A percentile compares a stretch with the other conserved stretches of the same genome.
Conservation (phyloP, 2,888 invertebrate genomes). For the Argynnis bischoffii region DNA sequence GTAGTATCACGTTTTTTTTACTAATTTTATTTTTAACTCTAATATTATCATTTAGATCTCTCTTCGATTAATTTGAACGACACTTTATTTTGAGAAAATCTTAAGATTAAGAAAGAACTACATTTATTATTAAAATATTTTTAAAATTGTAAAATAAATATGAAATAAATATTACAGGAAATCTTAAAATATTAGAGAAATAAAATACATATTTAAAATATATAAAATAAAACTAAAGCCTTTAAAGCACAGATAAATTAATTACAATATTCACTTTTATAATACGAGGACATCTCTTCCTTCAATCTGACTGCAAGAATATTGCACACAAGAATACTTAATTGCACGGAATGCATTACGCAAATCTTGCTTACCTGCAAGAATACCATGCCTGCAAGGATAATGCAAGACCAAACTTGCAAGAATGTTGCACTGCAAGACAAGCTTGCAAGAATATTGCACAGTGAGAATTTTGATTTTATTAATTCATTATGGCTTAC, state of each 20-base stretch:
- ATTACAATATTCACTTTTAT: background rate
- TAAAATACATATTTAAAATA: background rate
- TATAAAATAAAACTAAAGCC: background rate
- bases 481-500: conserved; percentile 45
- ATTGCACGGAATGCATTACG: conserved; percentile 4
- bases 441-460: conserved; percentile 8
- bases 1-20: conserved; percentile 33
- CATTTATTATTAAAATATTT: too few species aligned
- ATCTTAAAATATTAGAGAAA: background rate
- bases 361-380: conserved; percentile 1
- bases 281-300: conserved; percentile 1
- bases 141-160: too few species aligned
- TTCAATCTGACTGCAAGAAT: conserved; percentile 2
- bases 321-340: conserved; percentile 12
- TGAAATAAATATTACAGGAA: background rate
- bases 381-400: background rate
- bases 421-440: conserved; percentile 3
- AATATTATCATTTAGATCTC: conserved; percentile 29
- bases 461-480: conserved; percentile 2
- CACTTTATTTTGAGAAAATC: conserved; percentile 4
- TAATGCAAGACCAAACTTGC: background rate
- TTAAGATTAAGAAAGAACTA: background rate
- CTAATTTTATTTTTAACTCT: conserved; percentile 18
- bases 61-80: conserved; percentile 25
- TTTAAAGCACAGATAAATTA: conserved; percentile 12